Base-by-base conservation (phyloP, 2,113 vertebrate genomes). In the Zosterops lateralis region DNA sequence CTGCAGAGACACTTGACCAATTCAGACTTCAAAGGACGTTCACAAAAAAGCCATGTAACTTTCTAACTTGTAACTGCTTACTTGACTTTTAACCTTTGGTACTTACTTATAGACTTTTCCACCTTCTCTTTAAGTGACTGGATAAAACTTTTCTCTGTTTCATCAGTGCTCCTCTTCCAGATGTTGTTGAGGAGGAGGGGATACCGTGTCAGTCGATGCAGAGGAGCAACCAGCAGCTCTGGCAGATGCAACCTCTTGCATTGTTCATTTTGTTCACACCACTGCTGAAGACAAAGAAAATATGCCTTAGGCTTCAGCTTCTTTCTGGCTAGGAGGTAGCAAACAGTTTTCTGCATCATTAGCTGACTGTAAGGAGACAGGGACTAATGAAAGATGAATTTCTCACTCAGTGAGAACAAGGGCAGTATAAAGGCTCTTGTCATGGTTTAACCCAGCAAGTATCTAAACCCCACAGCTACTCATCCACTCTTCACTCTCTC, bases 81-180 rank as follows among this genome's bases (percentile, higher is more conserved):
- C 31, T 79, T 85, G 61, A 92, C 36, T 89, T 91, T 47, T 75
- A 60, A 50, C 36, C 57, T 60, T 66, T 50, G 57, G 26, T 85
- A 97, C 99, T 99, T 97, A 99, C 98, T 82, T 93, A 99, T 98
- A 16, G 98, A 98, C 32, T 96, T 98, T 80, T 99, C 98, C 97
- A 99, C 98, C 83, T 98, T 98, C 38, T 99, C 98, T 60, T 98
- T 98, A 85, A 99, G 96, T 12, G 95, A 92, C 81, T 97, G 97
- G 94, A 99, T 95, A n/a, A 95, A 83, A 48, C 67, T 65, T 84
- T 96, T 97, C 95, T 99, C 98, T 7, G 84, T 96, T 57, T 98
- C 78, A 0, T 93, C 93, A 45, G 84, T 84, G 72, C 98, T 98
- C 76, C 97, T 97, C 93, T 98, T 98, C 57, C 98, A 98, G n/a